Conservation (phyloP, 2,113 vertebrate genomes). For the Illadopsis cleaveri region DNA sequence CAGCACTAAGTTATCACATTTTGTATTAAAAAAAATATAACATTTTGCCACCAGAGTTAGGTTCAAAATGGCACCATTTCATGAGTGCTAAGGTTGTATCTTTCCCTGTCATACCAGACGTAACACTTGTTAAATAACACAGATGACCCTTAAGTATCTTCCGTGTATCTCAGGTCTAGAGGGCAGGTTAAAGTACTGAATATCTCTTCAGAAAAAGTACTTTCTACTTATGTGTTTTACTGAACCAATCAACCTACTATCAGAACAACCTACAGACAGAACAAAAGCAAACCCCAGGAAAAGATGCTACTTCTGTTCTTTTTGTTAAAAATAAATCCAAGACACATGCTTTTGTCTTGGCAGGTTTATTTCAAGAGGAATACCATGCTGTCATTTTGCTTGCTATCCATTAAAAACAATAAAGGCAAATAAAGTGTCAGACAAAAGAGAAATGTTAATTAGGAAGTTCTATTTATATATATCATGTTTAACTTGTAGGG, state of each 20-base stretch:
- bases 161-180: conserved; percentile 78
- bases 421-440: conserved; percentile 36
- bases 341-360: conserved; percentile 33
- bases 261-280: conserved; percentile 68
- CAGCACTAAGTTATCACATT: conserved; percentile 79
- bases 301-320: neutral
- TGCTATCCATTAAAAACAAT: neutral
- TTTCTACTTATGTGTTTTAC: conserved; percentile 84
- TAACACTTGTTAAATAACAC: conserved; percentile 85
- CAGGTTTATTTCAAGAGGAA: conserved; percentile 47
- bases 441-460: conserved; percentile 62
- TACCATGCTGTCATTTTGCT: neutral
- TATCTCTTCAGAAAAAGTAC: conserved; percentile 77
- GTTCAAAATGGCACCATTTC: conserved; percentile 83
- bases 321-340: conserved; percentile 53
- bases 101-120: conserved; percentile 79
- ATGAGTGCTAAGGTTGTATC: conserved; percentile 86
- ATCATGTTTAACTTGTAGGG: neutral
- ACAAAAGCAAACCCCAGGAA: conserved; percentile 70
- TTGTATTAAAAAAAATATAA: conserved; percentile 76
- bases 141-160: conserved; percentile 81
- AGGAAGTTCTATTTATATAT: conserved; percentile 37
- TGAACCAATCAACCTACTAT: conserved; percentile 84
- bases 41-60: conserved; percentile 78
- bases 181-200: conserved; percentile 78